Conservation (phyloP, 2,797 vertebrate species). For the Lacerta agilis region DNA sequence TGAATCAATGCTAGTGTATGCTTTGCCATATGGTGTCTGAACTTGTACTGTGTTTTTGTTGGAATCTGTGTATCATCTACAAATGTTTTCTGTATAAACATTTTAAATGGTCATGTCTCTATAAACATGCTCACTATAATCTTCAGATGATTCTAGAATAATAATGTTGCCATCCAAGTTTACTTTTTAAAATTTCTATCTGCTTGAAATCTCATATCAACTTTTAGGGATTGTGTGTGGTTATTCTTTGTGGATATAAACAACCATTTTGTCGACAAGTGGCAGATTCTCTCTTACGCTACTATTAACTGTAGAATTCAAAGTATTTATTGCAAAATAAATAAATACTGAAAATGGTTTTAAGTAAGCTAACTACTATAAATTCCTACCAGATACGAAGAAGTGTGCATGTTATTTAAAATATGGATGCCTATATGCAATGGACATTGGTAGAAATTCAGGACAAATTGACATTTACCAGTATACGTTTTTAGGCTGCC, state of each 20-base stretch:
- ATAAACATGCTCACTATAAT: constrained; percentile 73
- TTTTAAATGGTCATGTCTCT: constrained; percentile 74
- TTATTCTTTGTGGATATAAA: constrained; percentile 4
- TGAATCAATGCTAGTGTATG: constrained; percentile 48
- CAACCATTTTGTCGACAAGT: constrained; percentile 23
- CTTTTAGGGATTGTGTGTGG: constrained; percentile 43
- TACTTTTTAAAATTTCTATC: constrained; percentile 54
- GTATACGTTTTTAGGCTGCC: background rate
- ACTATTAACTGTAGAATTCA: constrained; percentile 22
- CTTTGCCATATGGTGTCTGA: constrained; percentile 73
- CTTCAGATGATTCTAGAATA: constrained; percentile 62
- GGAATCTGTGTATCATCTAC: constrained; percentile 70
- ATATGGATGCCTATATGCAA: background rate
- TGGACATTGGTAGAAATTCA: background rate
- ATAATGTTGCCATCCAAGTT: constrained; percentile 58
- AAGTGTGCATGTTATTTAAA: background rate
- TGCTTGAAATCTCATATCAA: constrained; percentile 45
- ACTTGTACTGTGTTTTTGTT: constrained; percentile 72
- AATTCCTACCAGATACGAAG: constrained; percentile 7
- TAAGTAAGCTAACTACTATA: background rate
- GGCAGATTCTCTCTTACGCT: constrained; percentile 17
- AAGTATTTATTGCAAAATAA: constrained; percentile 1
- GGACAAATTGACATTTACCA: background rate
- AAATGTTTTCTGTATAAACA: constrained; percentile 78
- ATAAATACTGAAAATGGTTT: constrained; percentile 21